Conservation (phyloP, 35 echinoderm and acorn worm genomes). For the Apostichopus californicus region DNA sequence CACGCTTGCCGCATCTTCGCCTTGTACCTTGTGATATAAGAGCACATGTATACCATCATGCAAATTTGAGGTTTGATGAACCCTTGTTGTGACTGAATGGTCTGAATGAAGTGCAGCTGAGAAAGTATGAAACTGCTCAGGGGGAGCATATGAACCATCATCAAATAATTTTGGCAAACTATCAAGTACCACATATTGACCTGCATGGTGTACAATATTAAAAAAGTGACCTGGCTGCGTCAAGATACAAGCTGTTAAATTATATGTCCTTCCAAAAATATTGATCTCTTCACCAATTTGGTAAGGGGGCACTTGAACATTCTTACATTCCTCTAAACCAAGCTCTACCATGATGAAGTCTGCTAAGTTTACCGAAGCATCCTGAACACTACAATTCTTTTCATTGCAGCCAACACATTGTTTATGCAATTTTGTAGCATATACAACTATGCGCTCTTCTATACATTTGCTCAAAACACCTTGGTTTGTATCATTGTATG, state of each 20-base stretch:
- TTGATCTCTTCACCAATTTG: conserved; percentile 27
- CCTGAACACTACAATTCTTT: not conserved
- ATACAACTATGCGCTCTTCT: conserved; percentile 2
- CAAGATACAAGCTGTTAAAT: conserved; percentile 20
- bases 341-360: conserved; percentile 5
- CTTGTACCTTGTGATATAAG: too few species aligned
- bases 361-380: not conserved
- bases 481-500: conserved; percentile 4
- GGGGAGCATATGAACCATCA: conserved; percentile 1
- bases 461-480: conserved; percentile 26
- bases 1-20: too few species aligned
- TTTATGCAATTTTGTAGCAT: conserved; percentile 25
- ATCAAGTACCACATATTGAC: not conserved
- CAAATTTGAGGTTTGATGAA: too few species aligned
- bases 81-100: too few species aligned
- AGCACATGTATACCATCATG: too few species aligned
- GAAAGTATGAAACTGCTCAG: not conserved
- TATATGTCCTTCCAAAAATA: conserved; percentile 3
- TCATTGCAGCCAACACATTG: not conserved
- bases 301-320: conserved; percentile 7
- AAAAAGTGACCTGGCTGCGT: not conserved
- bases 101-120: not conserved
- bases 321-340: not conserved
- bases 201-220: not conserved
- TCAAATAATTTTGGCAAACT: not conserved